Base-by-base conservation (phyloP, 2,888 invertebrate genomes). In the Amblyjoppa fuscipennis region DNA sequence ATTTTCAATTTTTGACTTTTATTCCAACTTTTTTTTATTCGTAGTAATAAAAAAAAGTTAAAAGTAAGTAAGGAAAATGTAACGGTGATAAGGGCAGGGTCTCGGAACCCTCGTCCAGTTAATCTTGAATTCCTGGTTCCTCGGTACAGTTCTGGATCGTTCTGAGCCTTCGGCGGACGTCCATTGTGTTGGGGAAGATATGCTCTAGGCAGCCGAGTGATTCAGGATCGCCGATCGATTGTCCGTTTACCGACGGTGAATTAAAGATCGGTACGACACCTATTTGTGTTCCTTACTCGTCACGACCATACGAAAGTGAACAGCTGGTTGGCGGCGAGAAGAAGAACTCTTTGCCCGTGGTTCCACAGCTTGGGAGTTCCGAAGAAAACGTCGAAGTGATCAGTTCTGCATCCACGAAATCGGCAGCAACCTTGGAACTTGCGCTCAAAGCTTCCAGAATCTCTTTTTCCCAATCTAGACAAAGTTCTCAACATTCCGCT, bases 41-140 rank as follows among this genome's bases (percentile, higher is more conserved):
- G 20, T 20, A 20, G 20, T 20, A 20, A 20, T 20, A 20, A 20
- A 20, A 20, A 20, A 20, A 20, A 20, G 0, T 20, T 20, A 20
- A 20, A 20, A 20, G 20, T 20, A 20, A 20, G 20, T 28, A 20
- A 45, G 34, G 2, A 64, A 64, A 34, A 41, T 61, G 13, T 77
- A 74, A 71, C 59, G 61, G 61, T 61, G 66, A 84, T 71, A 76
- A 76, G 83, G 87, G 86, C 90, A 89, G 88, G 90, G 87, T 83
- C 74, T 83, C 76, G 66, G 71, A 88, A 87, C 89, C 89, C 89
- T 49, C 85, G 89, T 87, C 87, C 88, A 91, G 90, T 91, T 91
- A 91, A 91, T 89, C 81, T 87, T 89, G 77, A 80, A 90, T 71
- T 85, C 87, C 69, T 90, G 87, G 89, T 78, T 83, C 86, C 68